Percentiles rank a stretch among this genome's conserved stretches.
Evolutionary conservation across 2,113 vertebrate species (phyloP).

Genomic region (Rhodinocichla rosea): DNA sequence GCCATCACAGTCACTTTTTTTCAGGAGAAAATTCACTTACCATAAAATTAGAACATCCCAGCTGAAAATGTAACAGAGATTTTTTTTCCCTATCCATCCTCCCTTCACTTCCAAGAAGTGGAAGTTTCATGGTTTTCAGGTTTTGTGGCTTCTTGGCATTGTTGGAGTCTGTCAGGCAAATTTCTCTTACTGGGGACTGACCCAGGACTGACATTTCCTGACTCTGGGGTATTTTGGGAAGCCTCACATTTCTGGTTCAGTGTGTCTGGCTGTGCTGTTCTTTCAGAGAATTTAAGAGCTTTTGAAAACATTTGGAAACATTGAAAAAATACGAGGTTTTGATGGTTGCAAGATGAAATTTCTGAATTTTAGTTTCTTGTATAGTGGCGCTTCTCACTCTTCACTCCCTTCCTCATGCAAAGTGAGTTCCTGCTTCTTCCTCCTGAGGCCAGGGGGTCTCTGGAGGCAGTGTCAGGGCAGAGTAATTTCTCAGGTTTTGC

Average conservation of each 20-base stretch:
- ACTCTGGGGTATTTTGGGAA: background rate
- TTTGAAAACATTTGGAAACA: background rate
- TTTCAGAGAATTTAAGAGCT: background rate
- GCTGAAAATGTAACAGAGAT: background rate
- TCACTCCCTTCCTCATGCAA: background rate
- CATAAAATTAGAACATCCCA: background rate
- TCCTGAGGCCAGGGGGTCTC: background rate
- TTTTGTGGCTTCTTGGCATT: background rate
- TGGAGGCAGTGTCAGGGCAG: background rate
- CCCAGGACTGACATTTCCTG: background rate
- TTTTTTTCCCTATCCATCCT: background rate
- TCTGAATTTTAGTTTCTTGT: background rate
- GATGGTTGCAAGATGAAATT: background rate
- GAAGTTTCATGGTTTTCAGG: background rate
- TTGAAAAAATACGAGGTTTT: background rate
- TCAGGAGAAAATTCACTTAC: background rate
- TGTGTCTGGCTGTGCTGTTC: background rate
- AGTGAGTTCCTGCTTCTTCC: background rate
- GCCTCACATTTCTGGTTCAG: background rate
- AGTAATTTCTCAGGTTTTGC: background rate
- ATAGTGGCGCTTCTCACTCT: background rate
- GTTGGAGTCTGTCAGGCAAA: background rate
- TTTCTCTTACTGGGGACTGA: background rate
- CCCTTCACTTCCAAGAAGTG: background rate
- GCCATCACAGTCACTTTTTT: background rate